phyloP scores from a whole-genome alignment of 2,113 vertebrate species.

The Corythornis cristatus region DNA sequence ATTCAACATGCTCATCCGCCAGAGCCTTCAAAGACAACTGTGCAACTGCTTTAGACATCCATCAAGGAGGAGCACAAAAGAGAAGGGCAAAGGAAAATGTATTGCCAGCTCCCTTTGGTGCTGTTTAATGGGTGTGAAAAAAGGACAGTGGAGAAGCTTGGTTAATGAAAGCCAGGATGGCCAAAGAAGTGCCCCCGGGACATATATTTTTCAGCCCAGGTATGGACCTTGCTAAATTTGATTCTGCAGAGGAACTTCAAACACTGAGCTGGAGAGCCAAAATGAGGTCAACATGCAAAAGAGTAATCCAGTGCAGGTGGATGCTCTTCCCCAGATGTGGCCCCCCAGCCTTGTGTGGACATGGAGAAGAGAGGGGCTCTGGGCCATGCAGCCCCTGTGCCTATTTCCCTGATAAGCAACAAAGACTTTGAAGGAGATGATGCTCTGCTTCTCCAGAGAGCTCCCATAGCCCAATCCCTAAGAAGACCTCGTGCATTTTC shows the following conservation, averaged over 20 bases:
- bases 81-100: slow-evolving; percentile 83
- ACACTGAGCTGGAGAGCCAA: neutral
- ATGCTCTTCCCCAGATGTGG: neutral
- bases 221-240: slow-evolving; percentile 25
- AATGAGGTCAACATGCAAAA: neutral
- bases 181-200: slow-evolving; percentile 31
- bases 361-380: neutral
- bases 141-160: slow-evolving; percentile 78
- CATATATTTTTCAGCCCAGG: slow-evolving; percentile 34
- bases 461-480: fast-evolving
- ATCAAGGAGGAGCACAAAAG: slow-evolving; percentile 86
- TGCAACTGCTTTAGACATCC: slow-evolving; percentile 93
- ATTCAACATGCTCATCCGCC: slow-evolving; percentile 90
- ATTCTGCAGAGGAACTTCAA: slow-evolving; percentile 37
- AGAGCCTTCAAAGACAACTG: slow-evolving; percentile 92
- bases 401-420: neutral
- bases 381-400: fast-evolving
- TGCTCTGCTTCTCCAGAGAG: neutral
- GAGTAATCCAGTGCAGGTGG: slow-evolving; percentile 28
- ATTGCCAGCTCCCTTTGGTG: slow-evolving; percentile 75
- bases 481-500: neutral
- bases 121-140: slow-evolving; percentile 85
- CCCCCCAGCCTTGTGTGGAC: fast-evolving
- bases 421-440: neutral
- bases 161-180: slow-evolving; percentile 84